A percentile compares a stretch with the other conserved stretches of the same genome.
Evolutionary conservation across 1,140 invertebrate species (phyloP).

Genomic region (Megalopta genalis): DNA sequence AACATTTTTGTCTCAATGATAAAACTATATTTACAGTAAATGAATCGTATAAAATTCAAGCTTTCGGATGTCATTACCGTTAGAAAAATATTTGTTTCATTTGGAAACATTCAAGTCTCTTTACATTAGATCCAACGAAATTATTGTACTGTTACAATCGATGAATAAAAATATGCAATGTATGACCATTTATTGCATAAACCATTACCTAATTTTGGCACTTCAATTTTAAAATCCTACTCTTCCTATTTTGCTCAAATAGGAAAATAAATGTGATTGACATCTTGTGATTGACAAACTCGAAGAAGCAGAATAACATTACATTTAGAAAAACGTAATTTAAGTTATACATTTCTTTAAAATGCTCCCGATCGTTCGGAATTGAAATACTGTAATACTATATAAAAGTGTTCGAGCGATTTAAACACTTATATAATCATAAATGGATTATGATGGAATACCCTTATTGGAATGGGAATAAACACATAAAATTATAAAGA

Average conservation of each 20-base stretch:
- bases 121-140: constrained; percentile 6
- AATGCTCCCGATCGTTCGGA: constrained; percentile 14
- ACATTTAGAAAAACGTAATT: neutral
- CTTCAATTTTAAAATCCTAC: constrained; percentile 9
- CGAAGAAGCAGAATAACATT: neutral
- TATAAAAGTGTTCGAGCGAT: constrained; percentile 21
- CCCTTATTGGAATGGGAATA: constrained; percentile 31
- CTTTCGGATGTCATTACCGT: constrained; percentile 13
- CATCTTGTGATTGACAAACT: neutral
- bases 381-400: constrained; percentile 12
- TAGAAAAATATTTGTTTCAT: constrained; percentile 21
- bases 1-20: constrained; percentile 21
- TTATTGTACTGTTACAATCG: constrained; percentile 1
- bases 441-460: constrained; percentile 17
- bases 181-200: no score
- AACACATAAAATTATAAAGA: constrained; percentile 66
- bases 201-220: neutral
- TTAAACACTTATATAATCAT: constrained; percentile 20
- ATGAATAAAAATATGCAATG: neutral
- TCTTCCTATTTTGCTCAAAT: neutral
- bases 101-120: neutral
- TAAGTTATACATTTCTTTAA: neutral
- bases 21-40: constrained; percentile 15
- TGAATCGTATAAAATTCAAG: constrained; percentile 5
- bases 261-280: constrained; percentile 8